These are phyloP conservation scores for Radopholus similis DNA, from an alignment of 1,140 invertebrate genomes.

Conservation along the genomic window DNA sequence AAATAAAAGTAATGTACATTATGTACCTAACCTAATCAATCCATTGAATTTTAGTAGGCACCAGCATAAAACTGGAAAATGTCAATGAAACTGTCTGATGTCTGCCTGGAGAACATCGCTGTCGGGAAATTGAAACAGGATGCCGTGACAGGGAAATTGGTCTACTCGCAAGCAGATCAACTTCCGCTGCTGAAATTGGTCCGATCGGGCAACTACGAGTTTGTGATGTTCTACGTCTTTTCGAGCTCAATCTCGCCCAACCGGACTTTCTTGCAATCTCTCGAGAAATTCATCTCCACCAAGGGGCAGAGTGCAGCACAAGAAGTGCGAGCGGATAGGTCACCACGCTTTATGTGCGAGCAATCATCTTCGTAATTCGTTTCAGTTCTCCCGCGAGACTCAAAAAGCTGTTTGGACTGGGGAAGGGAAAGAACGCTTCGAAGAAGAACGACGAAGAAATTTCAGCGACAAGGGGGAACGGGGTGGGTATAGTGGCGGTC, in stretches of 20 bases:
- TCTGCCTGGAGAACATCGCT: conserved; percentile 15
- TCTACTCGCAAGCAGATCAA: neutral
- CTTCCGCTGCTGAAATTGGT: conserved; percentile 9
- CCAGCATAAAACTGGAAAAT: no score
- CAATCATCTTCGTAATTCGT: neutral
- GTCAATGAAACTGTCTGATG: conserved; percentile 14
- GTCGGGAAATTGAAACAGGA: neutral
- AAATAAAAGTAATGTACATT: no score
- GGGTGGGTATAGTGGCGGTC: conserved; percentile 8
- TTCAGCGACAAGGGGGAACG: neutral
- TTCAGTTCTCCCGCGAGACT: conserved; percentile 29
- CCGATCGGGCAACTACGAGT: neutral
- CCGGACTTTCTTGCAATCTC: conserved; percentile 7
- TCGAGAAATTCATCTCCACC: neutral
- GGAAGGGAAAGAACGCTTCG: neutral
- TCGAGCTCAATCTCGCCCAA: conserved; percentile 1
- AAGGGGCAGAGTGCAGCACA: neutral
- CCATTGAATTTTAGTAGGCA: no score
- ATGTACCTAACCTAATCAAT: no score
- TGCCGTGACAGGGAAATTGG: neutral
- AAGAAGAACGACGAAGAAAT: conserved; percentile 15
- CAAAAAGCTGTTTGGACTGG: conserved; percentile 19
- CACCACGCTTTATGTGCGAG: neutral
- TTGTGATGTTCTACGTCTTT: conserved; percentile 18
- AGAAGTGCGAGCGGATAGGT: neutral